phyloP scores from a whole-genome alignment of 2,797 vertebrate species.

The Scarus forsteni region DNA sequence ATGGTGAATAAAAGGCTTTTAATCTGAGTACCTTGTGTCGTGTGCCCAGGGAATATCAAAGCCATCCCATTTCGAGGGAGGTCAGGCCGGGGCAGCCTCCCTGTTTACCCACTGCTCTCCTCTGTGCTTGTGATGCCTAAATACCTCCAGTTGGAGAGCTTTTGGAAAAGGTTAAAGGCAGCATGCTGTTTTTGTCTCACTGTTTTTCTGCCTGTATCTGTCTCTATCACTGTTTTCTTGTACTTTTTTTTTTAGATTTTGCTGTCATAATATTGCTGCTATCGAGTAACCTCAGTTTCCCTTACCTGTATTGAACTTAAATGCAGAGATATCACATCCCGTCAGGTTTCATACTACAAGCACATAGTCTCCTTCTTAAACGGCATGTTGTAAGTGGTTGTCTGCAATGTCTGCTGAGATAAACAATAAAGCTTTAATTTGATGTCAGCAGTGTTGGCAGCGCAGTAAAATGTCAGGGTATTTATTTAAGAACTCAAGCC shows the following conservation, averaged over 20 bases:
- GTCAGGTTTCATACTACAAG: neutral
- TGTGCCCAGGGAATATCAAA: constrained; percentile 82
- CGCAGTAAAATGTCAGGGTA: constrained; percentile 43
- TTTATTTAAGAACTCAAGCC: constrained; percentile 63
- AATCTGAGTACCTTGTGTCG: constrained; percentile 76
- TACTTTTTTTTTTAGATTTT: constrained; percentile 13
- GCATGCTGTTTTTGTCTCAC: constrained; percentile 30
- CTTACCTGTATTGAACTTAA: constrained; percentile 14
- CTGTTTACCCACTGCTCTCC: constrained; percentile 60
- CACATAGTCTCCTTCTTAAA: neutral
- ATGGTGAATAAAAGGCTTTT: constrained; percentile 83
- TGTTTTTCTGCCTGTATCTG: constrained; percentile 21
- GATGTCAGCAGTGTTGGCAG: constrained; percentile 63
- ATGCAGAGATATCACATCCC: constrained; percentile 6
- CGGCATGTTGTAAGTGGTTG: constrained; percentile 5
- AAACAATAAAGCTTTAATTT: constrained; percentile 57
- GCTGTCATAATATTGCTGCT: constrained; percentile 36
- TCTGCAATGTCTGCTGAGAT: constrained; percentile 18
- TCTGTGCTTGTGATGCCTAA: constrained; percentile 68
- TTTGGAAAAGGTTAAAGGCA: constrained; percentile 71
- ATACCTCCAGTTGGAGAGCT: constrained; percentile 54
- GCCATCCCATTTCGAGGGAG: constrained; percentile 73
- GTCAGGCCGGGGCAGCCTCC: constrained; percentile 63
- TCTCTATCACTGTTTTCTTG: constrained; percentile 15
- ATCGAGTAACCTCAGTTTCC: constrained; percentile 4